Evolutionary conservation across 2,113 vertebrate genomes (phyloP), one percentile per base, ranked within the genome.

Genomic region (Sander lucioperca): DNA sequence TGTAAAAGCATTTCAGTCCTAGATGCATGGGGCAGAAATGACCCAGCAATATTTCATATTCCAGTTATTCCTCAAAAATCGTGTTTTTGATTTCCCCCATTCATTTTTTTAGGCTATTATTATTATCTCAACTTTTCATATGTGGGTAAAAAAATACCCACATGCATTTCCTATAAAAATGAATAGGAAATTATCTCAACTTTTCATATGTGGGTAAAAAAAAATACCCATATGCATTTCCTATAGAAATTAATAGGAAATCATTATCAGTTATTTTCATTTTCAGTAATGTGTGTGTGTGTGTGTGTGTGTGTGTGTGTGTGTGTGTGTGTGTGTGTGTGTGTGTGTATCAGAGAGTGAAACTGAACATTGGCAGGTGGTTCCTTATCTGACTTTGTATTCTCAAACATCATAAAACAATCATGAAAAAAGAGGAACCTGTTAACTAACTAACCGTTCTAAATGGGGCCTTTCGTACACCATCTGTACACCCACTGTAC

Each of bases 331-430:
- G 36, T 18, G n/a, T 71, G 69, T 27, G 25, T 53, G 18, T 69
- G 66, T 19, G 64, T 10, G 47, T 45, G 25, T 14, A 27, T 43
- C 19, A 14, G 15, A 11, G 48, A 50, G 47, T 74, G 72, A 65
- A 72, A 16, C 48, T 53, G 62, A 71, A 63, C 57, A 63, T 36
- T 13, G 39, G 73, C 89, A 89, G 83, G 30, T 91, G 90, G 82
- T 79, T 84, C 50, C 84, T 88, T 92, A 91, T 93, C 91, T 79
- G 10, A 80, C 56, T 59, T 70, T 85, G 25, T 84, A 79, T 80
- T 53, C 74, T 88, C 92, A 92, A 91, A 86, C 91, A 91, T 86
- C 74, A 84, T 93, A 92, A 94, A 94, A 30, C 50, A 45, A 39
- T 78, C 9, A 27, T 53, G 50, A 82, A 78, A 78, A 92, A 91